These are phyloP conservation scores for Oryctes rhinoceros DNA, from an alignment of 1,140 invertebrate genomes.

Conservation along the genomic window DNA sequence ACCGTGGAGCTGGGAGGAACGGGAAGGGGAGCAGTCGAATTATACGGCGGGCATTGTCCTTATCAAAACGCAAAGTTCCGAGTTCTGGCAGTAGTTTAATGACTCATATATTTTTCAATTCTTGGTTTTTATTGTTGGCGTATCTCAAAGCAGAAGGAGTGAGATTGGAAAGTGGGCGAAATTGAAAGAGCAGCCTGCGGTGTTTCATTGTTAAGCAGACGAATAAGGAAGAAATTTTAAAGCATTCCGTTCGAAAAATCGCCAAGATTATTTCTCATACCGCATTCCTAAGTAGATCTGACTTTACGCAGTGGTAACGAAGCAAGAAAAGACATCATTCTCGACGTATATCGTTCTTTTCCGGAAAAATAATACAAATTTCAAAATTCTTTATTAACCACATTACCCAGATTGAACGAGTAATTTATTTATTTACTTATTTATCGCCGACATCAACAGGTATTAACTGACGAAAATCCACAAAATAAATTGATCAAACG, in stretches of 20 bases:
- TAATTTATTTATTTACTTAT: too few species aligned
- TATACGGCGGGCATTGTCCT: conserved; percentile 19
- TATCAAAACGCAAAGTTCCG: conserved; percentile 10
- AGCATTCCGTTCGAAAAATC: not conserved
- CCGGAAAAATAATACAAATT: too few species aligned
- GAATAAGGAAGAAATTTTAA: not conserved
- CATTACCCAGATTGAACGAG: too few species aligned
- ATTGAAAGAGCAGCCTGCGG: not conserved
- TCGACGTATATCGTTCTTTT: too few species aligned
- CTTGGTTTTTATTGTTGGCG: conserved; percentile 26
- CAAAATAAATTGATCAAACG: too few species aligned
- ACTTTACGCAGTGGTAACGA: too few species aligned
- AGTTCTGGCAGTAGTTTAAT: conserved; percentile 29
- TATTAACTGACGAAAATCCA: too few species aligned
- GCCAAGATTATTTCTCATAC: too few species aligned
- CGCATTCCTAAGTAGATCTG: too few species aligned
- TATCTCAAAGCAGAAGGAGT: not conserved
- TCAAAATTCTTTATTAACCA: too few species aligned
- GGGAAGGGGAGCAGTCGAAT: not conserved
- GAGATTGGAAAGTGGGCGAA: conserved; percentile 10
- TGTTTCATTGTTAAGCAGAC: not conserved
- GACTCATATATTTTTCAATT: conserved; percentile 35
- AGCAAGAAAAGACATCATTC: too few species aligned
- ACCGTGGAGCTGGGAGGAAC: not conserved
- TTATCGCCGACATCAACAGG: too few species aligned